Percentiles rank a stretch among this genome's conserved stretches.
Evolutionary conservation across 2,113 vertebrate genomes (phyloP).

Genomic region (Psettodes erumei): DNA sequence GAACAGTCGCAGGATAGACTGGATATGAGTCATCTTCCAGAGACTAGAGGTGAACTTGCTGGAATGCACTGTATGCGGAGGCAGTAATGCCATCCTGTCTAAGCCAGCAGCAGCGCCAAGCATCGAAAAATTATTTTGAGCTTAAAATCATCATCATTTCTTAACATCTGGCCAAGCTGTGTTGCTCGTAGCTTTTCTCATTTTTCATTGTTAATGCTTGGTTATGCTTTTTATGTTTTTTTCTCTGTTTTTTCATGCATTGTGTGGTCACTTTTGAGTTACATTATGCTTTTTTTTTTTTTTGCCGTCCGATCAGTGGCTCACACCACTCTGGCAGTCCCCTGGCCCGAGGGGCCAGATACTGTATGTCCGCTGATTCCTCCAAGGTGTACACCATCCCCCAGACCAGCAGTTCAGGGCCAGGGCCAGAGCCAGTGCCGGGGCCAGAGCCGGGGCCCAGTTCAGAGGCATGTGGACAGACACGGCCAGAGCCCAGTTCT

Average conservation of each 20-base stretch:
- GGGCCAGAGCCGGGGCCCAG: constrained; percentile 72
- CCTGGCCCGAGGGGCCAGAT: constrained; percentile 87
- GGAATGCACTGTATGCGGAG: neutral
- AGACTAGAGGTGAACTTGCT: constrained; percentile 25
- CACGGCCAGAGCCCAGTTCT: constrained; percentile 76
- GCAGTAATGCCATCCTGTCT: constrained; percentile 19
- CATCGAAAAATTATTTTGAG: constrained; percentile 11
- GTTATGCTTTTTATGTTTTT: constrained; percentile 40
- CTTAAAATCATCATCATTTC: constrained; percentile 26
- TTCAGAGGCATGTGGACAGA: constrained; percentile 84
- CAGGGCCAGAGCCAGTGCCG: constrained; percentile 73
- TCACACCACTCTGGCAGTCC: constrained; percentile 94
- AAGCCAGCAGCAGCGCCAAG: neutral
- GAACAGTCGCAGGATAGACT: constrained; percentile 11
- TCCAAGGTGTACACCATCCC: constrained; percentile 94
- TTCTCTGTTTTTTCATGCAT: constrained; percentile 34
- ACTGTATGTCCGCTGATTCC: constrained; percentile 89
- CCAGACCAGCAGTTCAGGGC: constrained; percentile 82
- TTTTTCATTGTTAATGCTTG: constrained; percentile 48
- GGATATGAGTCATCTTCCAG: constrained; percentile 41
- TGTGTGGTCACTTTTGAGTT: constrained; percentile 66
- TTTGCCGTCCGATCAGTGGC: constrained; percentile 83
- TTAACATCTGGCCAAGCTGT: neutral
- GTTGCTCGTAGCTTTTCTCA: neutral
- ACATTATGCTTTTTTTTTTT: constrained; percentile 53